Evolutionary conservation across 2,797 vertebrate genomes (phyloP), one percentile per base, ranked within the genome.

Genomic region (Poeciliopsis paucimaculata): DNA sequence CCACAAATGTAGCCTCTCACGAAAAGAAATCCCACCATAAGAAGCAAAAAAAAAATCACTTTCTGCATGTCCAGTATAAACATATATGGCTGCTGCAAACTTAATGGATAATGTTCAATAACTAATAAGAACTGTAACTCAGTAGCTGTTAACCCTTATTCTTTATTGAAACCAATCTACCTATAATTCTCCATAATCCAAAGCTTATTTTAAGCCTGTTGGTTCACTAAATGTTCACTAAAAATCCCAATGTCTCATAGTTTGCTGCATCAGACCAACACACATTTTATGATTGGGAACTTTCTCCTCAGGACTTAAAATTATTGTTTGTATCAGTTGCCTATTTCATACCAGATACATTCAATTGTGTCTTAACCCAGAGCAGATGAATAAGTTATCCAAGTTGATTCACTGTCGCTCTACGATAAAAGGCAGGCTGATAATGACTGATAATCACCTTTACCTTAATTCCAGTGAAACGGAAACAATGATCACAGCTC

Each of bases 111-210:
- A 81, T 41, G 74, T 73, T 46, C 76, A 57, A 76, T 26, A 81
- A 82, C 87, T 46, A 57, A 10, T 46, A 57, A 1, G 9, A 57
- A 81, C 23, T 31, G 5, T 49, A 75, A 68, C 47, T 49, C 41
- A 51, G 55, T 77, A 64, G 57, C 79, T 62, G 71, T 68, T 81
- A 83, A 89, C 87, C 91, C 90, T 87, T 86, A 84, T 86, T 62
- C 89, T 83, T 79, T 76, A 82, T 57, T 87, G 53, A 88, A 78
- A 82, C 51, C 91, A 90, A 94, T 90, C 91, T 81, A 31, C 20
- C 75, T 34, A 57, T 93, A 93, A 94, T 90, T 83, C 92, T 83
- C 82, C 76, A 57, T 91, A 92, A 94, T 93, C 89, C 82, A 2
- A 81, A 55, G 85, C 80, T 79, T 89, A 91, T 87, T 77, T 91